phyloP scores from a whole-genome alignment of 2,797 vertebrate genomes.

The Silurus lanzhouensis region DNA sequence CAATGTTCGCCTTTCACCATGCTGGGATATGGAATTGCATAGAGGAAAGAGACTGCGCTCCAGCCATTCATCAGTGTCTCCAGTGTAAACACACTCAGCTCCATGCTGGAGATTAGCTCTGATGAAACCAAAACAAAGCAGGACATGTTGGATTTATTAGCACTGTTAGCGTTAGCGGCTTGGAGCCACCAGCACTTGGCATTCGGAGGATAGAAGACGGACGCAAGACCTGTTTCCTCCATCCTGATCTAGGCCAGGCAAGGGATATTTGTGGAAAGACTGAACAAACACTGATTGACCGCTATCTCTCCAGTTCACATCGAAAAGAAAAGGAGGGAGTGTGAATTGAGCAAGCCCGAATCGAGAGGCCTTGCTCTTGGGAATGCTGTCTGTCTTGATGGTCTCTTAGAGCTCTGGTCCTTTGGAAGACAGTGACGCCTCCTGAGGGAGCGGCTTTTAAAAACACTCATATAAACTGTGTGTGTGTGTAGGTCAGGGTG shows the following conservation, averaged over 20 bases:
- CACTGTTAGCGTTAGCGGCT: conserved; percentile 73
- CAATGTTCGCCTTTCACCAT: conserved; percentile 35
- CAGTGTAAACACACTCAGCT: conserved; percentile 79
- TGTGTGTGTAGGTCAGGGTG: conserved; percentile 30
- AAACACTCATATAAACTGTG: conserved; percentile 47
- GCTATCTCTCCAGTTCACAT: conserved; percentile 83
- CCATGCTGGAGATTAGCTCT: conserved; percentile 79
- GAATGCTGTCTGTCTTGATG: conserved; percentile 66
- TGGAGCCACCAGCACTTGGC: conserved; percentile 74
- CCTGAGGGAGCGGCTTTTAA: conserved; percentile 52
- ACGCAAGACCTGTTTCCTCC: conserved; percentile 75
- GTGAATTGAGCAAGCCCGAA: conserved; percentile 59
- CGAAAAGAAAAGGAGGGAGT: conserved; percentile 68
- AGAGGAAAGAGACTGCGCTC: conserved; percentile 63
- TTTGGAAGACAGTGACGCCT: conserved; percentile 47
- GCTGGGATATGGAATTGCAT: conserved; percentile 70
- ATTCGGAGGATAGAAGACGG: conserved; percentile 69
- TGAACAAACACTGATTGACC: conserved; percentile 87
- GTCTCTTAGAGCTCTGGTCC: conserved; percentile 25
- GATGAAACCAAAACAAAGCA: conserved; percentile 86
- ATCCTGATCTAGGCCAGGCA: conserved; percentile 73
- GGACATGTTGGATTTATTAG: conserved; percentile 86
- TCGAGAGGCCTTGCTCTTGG: conserved; percentile 68
- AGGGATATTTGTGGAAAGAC: conserved; percentile 84
- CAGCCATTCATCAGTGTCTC: conserved; percentile 77